Percentiles rank a stretch among this genome's conserved stretches.
These are phyloP conservation scores for Odontomyia ornata DNA, from an alignment of 2,888 invertebrate genomes.

Conservation along the genomic window DNA sequence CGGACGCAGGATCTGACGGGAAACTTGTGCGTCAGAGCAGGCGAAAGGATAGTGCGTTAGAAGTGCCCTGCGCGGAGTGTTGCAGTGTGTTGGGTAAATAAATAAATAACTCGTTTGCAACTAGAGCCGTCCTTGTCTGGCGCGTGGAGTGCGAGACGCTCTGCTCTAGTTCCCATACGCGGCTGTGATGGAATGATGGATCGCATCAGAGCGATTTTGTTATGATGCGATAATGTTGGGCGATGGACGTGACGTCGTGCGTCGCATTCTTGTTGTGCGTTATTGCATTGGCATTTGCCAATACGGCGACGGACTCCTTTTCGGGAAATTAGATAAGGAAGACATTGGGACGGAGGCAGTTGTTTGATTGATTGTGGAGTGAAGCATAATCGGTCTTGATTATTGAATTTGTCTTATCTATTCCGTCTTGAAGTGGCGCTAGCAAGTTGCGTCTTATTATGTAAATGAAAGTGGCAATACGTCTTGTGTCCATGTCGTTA, in stretches of 20 bases:
- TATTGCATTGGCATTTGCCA: slow-evolving; percentile 7
- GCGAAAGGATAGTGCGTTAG: neutral
- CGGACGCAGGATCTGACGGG: neutral
- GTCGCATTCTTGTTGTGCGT: neutral
- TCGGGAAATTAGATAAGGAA: neutral
- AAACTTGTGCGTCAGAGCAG: slow-evolving; percentile 8
- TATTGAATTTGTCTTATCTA: no score
- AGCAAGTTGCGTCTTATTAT: no score
- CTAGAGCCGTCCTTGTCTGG: neutral
- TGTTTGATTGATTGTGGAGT: neutral
- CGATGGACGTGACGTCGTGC: no score
- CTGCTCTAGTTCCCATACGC: neutral
- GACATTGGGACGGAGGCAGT: neutral
- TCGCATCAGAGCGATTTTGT: slow-evolving; percentile 14
- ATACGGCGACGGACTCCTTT: neutral
- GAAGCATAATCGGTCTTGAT: no score
- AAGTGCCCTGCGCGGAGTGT: slow-evolving; percentile 6
- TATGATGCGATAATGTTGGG: slow-evolving; percentile 19
- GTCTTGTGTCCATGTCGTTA: no score
- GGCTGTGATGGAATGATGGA: slow-evolving; percentile 29
- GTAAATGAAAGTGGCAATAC: no score
- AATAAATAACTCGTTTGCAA: neutral
- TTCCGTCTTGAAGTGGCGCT: no score
- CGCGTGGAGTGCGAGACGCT: neutral
- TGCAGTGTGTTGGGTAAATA: slow-evolving; percentile 11